A percentile compares a stretch with the other conserved stretches of the same genome.
These are phyloP conservation scores for Datnioides undecimradiatus DNA, from an alignment of 2,113 vertebrate species.

Conservation along the genomic window DNA sequence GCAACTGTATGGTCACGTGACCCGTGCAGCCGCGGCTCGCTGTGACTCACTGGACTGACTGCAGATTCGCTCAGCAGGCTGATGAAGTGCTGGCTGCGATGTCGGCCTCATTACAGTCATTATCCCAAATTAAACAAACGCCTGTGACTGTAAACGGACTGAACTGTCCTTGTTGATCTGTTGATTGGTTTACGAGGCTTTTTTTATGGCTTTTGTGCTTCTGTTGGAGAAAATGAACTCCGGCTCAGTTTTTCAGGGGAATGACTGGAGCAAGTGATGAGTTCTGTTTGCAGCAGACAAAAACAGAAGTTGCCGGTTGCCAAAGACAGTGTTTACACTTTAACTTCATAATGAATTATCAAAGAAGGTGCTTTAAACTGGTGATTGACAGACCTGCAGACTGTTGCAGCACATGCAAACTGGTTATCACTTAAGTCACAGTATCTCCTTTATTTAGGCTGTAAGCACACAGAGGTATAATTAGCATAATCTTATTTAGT, in stretches of 20 bases:
- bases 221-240: not conserved
- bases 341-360: not conserved
- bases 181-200: conserved; percentile 16
- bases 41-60: conserved; percentile 23
- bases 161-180: conserved; percentile 4
- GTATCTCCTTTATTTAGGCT: not conserved
- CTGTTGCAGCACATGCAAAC: not conserved
- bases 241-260: not conserved
- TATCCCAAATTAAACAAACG: conserved; percentile 20
- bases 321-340: not conserved
- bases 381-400: not conserved
- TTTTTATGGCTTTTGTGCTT: not conserved
- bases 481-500: too few species aligned
- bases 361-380: not conserved
- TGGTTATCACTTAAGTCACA: not conserved
- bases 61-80: not conserved
- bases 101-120: conserved; percentile 33
- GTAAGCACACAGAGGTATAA: not conserved
- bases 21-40: not conserved
- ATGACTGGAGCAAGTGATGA: too few species aligned
- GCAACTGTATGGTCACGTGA: conserved; percentile 40
- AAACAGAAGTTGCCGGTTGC: not conserved
- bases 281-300: not conserved
- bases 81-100: conserved; percentile 26
- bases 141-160: not conserved